phyloP scores from a whole-genome alignment of 37 sponge, comb jelly and placozoan species.

The Ephydatia muelleri region DNA sequence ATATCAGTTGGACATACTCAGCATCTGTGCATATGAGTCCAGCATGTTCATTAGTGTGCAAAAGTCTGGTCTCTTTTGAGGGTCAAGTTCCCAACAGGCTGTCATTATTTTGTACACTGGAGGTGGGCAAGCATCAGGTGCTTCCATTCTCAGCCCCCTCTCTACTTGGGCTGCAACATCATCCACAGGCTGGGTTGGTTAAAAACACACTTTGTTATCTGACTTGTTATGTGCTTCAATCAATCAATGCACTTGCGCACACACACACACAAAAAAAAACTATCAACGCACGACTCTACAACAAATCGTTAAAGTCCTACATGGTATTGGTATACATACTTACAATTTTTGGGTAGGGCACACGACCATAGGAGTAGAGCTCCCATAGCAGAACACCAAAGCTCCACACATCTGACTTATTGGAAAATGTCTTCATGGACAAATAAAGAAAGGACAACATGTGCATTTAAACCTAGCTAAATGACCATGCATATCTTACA shows the following conservation, averaged over 20 bases:
- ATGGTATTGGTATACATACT: constrained; percentile 17
- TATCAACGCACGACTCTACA: too few species aligned
- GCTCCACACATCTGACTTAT: constrained; percentile 88
- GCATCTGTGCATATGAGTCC: neutral
- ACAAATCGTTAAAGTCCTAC: too few species aligned
- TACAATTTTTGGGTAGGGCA: constrained; percentile 84
- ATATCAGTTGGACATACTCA: neutral
- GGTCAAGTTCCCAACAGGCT: constrained; percentile 80
- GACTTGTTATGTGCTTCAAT: neutral
- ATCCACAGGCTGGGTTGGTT: constrained; percentile 33
- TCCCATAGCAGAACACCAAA: constrained; percentile 86
- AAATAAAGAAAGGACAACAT: neutral
- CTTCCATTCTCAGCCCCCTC: constrained; percentile 88
- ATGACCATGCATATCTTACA: constrained; percentile 29
- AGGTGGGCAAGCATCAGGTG: constrained; percentile 89
- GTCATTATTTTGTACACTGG: constrained; percentile 82
- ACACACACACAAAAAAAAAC: too few species aligned
- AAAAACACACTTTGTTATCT: neutral
- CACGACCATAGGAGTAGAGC: constrained; percentile 81
- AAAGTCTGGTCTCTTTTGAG: constrained; percentile 81
- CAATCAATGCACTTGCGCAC: neutral
- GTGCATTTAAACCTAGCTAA: neutral
- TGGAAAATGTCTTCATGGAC: constrained; percentile 69
- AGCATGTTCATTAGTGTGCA: constrained; percentile 37
- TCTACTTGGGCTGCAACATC: constrained; percentile 69